Evolutionary conservation across 2,888 invertebrate species (phyloP).

Genomic region (Lordiphosa andalusiaca): DNA sequence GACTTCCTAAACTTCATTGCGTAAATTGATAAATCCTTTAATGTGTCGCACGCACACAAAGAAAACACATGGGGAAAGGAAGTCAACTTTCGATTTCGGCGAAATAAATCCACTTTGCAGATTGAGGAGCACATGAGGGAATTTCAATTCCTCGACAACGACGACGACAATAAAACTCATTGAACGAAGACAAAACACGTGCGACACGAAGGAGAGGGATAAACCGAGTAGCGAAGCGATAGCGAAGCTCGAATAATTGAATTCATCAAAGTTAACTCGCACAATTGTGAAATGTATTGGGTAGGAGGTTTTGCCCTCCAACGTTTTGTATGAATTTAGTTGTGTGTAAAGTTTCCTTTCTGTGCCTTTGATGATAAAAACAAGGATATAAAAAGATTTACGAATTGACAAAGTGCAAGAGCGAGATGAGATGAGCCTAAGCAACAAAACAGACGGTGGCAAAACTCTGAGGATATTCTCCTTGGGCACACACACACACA

Average conservation of each 20-base stretch:
- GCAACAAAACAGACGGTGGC: conserved; percentile 10
- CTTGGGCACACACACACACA: conserved; percentile 36
- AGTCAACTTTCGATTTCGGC: conserved; percentile 70
- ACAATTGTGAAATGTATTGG: conserved; percentile 60
- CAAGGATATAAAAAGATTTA: conserved; percentile 64
- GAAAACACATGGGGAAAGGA: conserved; percentile 8
- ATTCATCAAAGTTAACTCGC: conserved; percentile 75
- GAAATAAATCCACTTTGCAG: conserved; percentile 73
- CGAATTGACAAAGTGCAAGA: conserved; percentile 72
- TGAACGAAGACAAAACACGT: conserved; percentile 61
- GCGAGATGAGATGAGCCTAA: conserved; percentile 42
- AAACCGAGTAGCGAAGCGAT: conserved; percentile 7
- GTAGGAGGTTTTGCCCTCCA: conserved; percentile 7
- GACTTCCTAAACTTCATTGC: conserved; percentile 36
- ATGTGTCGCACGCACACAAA: conserved; percentile 33
- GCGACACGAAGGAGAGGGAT: conserved; percentile 27
- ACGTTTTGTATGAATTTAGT: conserved; percentile 53
- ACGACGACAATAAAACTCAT: conserved; percentile 52
- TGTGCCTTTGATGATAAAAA: conserved; percentile 60
- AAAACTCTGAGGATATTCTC: conserved; percentile 38
- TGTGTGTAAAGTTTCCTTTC: conserved; percentile 51
- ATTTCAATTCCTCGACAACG: conserved; percentile 64
- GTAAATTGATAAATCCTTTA: conserved; percentile 74
- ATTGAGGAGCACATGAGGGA: conserved; percentile 52
- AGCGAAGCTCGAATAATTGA: conserved; percentile 58